phyloP scores from a whole-genome alignment of 1,140 invertebrate genomes.

The Popillia japonica region DNA sequence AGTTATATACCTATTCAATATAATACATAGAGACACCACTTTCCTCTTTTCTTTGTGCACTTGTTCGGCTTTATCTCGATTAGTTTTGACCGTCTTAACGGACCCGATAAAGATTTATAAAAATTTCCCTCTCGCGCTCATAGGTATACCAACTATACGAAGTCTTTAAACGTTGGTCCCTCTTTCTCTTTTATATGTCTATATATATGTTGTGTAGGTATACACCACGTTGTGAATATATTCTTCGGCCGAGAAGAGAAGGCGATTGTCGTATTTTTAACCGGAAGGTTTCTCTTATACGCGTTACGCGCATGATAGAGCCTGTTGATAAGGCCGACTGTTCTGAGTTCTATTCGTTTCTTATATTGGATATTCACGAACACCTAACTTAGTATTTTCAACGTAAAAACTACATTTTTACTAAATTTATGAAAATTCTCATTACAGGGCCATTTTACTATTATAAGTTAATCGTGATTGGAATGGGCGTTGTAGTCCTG shows the following conservation, averaged over 20 bases:
- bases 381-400: no score
- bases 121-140: neutral
- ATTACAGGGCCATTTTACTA: no score
- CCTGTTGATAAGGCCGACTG: neutral
- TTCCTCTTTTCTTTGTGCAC: neutral
- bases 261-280: neutral
- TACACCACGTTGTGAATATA: neutral
- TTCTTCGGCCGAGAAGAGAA: neutral
- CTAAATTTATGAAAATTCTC: no score
- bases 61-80: slow-evolving; percentile 14
- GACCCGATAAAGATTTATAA: slow-evolving; percentile 19
- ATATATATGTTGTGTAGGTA: neutral
- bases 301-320: neutral
- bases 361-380: neutral
- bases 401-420: no score
- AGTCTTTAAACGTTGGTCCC: neutral
- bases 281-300: neutral
- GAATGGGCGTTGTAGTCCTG: no score
- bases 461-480: no score
- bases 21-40: neutral
- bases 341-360: neutral
- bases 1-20: neutral
- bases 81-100: slow-evolving; percentile 14
- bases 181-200: neutral
- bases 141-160: no score